These are phyloP conservation scores for Podarcis muralis DNA, from an alignment of 2,113 vertebrate species.

Conservation along the genomic window DNA sequence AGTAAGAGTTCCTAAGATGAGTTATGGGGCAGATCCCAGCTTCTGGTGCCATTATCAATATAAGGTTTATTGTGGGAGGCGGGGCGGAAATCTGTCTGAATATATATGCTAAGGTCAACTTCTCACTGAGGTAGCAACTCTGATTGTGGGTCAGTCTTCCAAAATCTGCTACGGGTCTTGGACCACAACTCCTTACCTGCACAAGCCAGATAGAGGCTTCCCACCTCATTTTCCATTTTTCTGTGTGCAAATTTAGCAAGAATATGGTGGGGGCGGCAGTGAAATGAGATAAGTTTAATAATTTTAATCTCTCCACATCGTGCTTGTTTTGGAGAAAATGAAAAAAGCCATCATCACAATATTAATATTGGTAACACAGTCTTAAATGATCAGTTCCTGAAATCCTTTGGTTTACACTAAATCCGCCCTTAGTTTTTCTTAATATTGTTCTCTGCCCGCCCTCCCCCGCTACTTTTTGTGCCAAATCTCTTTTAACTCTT, in stretches of 20 bases:
- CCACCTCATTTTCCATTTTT: too few species aligned
- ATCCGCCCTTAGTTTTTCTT: neutral
- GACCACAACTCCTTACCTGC: too few species aligned
- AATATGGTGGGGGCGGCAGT: neutral
- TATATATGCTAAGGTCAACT: too few species aligned
- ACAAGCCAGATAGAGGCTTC: neutral
- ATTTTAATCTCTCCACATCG: neutral
- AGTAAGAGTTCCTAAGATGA: too few species aligned
- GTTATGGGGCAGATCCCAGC: too few species aligned
- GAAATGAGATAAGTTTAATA: neutral
- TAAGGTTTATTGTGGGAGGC: too few species aligned
- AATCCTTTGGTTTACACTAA: constrained; percentile 1
- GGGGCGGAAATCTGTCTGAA: too few species aligned
- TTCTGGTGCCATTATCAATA: too few species aligned
- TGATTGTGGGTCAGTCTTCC: too few species aligned
- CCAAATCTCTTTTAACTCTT: constrained; percentile 40
- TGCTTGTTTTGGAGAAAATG: neutral
- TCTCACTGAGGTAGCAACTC: too few species aligned
- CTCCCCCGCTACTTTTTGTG: neutral
- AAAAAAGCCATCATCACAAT: neutral
- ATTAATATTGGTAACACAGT: constrained; percentile 1
- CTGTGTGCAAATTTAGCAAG: neutral
- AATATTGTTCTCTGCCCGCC: neutral
- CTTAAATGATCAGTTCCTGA: neutral
- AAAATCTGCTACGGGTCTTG: too few species aligned